Evolutionary conservation across 2,797 vertebrate species (phyloP).

Genomic region (Acropternis orthonyx): DNA sequence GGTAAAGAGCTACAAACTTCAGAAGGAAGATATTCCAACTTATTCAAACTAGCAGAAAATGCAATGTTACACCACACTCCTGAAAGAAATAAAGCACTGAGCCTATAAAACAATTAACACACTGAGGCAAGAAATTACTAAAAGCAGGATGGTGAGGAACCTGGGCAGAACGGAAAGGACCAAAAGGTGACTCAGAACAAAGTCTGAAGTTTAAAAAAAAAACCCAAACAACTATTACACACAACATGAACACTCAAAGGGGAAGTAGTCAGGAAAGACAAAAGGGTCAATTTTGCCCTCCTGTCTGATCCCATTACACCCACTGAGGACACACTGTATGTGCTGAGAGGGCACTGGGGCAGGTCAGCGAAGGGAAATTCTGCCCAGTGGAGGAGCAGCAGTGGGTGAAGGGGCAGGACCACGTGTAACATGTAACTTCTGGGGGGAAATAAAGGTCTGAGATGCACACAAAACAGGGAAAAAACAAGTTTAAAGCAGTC

Average conservation of each 20-base stretch:
- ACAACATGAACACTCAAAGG: background rate
- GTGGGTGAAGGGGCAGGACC: background rate
- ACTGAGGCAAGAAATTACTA: background rate
- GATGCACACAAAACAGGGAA: background rate
- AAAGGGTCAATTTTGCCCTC: background rate
- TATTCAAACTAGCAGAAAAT: background rate
- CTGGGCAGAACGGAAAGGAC: background rate
- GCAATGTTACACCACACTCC: background rate
- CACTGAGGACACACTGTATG: background rate
- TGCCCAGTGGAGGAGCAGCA: background rate
- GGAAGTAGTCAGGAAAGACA: background rate
- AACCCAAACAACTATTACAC: background rate
- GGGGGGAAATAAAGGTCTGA: background rate
- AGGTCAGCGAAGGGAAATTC: background rate
- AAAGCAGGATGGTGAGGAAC: background rate
- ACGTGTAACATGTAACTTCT: fast-evolving
- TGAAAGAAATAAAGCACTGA: background rate
- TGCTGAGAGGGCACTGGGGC: background rate
- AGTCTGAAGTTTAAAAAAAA: background rate
- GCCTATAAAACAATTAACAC: background rate
- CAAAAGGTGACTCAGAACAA: background rate
- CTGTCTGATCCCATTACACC: background rate
- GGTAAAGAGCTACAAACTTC: background rate
- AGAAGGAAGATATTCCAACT: background rate
- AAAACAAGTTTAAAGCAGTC: background rate